A percentile compares a stretch with the other conserved stretches of the same genome.
Evolutionary conservation across 2,888 invertebrate genomes (phyloP).

Genomic region (Macaria notata): DNA sequence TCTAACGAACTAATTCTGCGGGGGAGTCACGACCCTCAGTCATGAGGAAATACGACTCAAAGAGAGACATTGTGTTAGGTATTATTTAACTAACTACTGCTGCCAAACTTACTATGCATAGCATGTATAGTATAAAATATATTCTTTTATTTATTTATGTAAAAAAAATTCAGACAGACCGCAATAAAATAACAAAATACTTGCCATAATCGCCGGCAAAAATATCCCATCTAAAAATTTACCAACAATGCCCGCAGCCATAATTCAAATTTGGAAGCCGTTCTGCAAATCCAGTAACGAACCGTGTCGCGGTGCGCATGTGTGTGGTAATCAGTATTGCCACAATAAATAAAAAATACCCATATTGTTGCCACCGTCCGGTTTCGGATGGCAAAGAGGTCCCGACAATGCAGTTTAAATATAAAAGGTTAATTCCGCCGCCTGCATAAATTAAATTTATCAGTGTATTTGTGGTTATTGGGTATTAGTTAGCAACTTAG

Average conservation of each 20-base stretch:
- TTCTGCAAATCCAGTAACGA: slow-evolving; percentile 72
- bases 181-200: background rate
- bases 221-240: slow-evolving; percentile 18
- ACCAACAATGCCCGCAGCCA: slow-evolving; percentile 41
- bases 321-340: slow-evolving; percentile 31
- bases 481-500: slow-evolving; percentile 26
- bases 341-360: slow-evolving; percentile 16
- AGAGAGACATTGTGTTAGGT: no score
- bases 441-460: slow-evolving; percentile 29
- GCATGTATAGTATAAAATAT: no score
- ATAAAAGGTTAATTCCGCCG: slow-evolving; percentile 22
- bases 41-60: no score
- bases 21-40: no score
- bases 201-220: background rate
- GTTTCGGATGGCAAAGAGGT: slow-evolving; percentile 49
- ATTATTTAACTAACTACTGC: no score
- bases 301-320: slow-evolving; percentile 53
- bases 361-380: slow-evolving; percentile 30
- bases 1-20: no score
- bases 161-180: no score
- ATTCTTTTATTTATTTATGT: no score
- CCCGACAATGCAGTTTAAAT: slow-evolving; percentile 29
- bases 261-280: slow-evolving; percentile 72
- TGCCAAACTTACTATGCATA: no score
- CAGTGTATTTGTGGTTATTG: slow-evolving; percentile 26